Evolutionary conservation across 2,888 invertebrate species (phyloP).

Genomic region (Tridacna gigas): DNA sequence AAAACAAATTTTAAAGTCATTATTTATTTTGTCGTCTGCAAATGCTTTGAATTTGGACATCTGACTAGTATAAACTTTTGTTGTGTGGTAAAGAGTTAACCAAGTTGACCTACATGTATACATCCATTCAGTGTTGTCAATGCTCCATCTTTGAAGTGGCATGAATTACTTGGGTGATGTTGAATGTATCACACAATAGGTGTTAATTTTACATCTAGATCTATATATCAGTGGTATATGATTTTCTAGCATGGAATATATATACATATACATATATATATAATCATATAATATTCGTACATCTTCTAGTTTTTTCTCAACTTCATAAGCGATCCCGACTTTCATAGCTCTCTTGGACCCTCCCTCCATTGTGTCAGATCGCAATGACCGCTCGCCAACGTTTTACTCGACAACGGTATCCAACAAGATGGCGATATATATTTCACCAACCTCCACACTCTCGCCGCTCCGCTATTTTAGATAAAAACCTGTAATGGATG

Average conservation of each 20-base stretch:
- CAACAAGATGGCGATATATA: neutral
- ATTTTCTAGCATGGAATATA: neutral
- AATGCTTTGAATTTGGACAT: no score
- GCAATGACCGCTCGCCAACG: neutral
- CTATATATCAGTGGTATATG: no score
- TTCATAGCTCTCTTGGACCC: constrained; percentile 76
- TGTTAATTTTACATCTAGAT: no score
- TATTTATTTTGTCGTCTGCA: no score
- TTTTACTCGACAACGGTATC: neutral
- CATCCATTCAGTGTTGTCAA: no score
- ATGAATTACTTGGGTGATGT: no score
- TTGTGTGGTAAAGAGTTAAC: no score
- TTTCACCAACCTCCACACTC: neutral
- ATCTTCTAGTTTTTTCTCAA: constrained; percentile 81
- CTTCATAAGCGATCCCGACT: constrained; percentile 80
- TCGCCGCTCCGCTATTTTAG: neutral
- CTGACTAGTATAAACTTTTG: no score
- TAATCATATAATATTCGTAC: constrained; percentile 63
- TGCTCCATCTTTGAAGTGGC: no score
- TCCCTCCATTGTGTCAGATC: constrained; percentile 6
- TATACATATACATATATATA: neutral
- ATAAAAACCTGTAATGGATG: constrained; percentile 15
- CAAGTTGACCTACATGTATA: no score
- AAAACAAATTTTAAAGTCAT: no score
- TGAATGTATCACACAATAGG: no score